Conservation (phyloP, 2,113 vertebrate species). For the Engystomops pustulosus region DNA sequence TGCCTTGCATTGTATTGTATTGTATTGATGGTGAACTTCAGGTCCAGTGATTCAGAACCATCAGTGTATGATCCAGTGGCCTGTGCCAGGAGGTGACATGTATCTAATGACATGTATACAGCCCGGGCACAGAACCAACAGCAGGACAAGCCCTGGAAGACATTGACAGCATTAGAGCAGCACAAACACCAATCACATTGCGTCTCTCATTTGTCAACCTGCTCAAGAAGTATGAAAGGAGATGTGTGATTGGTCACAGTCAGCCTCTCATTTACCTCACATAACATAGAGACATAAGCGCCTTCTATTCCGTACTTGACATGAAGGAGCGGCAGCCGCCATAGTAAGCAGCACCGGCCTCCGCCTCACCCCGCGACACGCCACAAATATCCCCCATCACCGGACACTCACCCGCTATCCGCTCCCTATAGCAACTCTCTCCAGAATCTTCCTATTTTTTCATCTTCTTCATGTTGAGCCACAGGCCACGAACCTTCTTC, state of each 20-base stretch:
- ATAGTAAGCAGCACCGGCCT: not conserved
- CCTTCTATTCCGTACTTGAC: not conserved
- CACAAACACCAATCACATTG: not conserved
- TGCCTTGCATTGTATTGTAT: too few species aligned
- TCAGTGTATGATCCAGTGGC: too few species aligned
- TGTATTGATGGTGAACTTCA: too few species aligned
- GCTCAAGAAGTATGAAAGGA: not conserved
- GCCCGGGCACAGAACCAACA: too few species aligned
- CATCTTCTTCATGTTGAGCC: constrained; percentile 14
- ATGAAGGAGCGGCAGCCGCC: not conserved
- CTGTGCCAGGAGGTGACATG: too few species aligned
- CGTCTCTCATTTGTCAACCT: not conserved
- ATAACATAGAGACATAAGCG: not conserved
- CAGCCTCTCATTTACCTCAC: not conserved
- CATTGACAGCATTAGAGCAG: not conserved
- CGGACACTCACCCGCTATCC: not conserved
- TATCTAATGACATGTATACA: too few species aligned
- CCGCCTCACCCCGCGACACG: not conserved
- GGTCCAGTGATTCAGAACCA: too few species aligned
- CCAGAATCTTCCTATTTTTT: not conserved
- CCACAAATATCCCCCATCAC: not conserved
- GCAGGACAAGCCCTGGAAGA: too few species aligned
- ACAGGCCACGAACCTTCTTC: constrained; percentile 11
- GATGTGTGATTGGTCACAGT: not conserved
- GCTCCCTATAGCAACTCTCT: not conserved